Percentiles rank a stretch among this genome's conserved stretches.
These are phyloP conservation scores for Dryococelus australis DNA, from an alignment of 2,888 invertebrate genomes.

Conservation along the genomic window DNA sequence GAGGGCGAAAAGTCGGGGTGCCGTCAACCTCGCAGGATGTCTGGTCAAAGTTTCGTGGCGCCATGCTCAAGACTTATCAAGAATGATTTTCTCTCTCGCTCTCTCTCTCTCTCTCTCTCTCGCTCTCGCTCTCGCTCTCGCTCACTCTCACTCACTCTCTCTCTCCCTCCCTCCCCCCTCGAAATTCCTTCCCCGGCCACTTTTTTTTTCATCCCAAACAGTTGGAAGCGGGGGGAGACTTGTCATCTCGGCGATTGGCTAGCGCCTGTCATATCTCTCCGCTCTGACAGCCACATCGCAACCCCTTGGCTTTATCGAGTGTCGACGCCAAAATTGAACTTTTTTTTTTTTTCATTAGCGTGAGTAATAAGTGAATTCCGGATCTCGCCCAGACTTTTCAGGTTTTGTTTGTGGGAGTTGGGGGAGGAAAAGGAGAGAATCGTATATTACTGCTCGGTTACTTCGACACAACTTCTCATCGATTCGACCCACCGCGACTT, in stretches of 20 bases:
- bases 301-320: background rate
- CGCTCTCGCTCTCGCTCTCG: background rate
- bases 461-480: too few species aligned
- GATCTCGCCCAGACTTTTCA: background rate
- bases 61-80: background rate
- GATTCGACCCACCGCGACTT: too few species aligned
- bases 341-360: background rate
- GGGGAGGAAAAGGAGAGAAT: too few species aligned
- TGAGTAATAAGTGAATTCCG: background rate
- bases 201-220: too few species aligned
- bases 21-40: background rate
- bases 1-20: background rate
- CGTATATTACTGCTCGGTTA: too few species aligned
- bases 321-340: background rate
- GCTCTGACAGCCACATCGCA: background rate
- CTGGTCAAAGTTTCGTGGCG: background rate
- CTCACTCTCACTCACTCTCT: too few species aligned
- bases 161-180: too few species aligned
- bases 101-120: background rate
- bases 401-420: background rate
- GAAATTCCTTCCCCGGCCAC: too few species aligned
- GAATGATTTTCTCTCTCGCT: background rate
- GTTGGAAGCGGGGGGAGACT: background rate
- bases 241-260: background rate
- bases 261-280: background rate